Evolutionary conservation across 2,113 vertebrate genomes (phyloP), one percentile per base, ranked within the genome.

Genomic region (Galemys pyrenaicus): DNA sequence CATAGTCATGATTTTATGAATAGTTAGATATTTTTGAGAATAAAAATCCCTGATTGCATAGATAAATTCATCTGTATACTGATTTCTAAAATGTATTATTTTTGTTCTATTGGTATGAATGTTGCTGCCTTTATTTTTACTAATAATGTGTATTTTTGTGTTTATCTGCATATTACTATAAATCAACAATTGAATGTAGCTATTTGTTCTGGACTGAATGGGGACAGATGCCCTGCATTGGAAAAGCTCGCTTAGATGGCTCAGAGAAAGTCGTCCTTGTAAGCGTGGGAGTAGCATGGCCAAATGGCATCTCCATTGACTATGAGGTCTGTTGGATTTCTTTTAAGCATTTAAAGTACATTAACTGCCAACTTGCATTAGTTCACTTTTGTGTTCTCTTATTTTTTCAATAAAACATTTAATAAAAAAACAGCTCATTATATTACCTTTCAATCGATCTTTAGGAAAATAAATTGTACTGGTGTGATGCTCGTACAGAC

Each of bases 151-250:
- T 37, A 15, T 74, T 92, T 90, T 64, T 74, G 19, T 30, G 7
- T 68, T 80, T 81, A 28, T 79, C 26, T 71, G 7, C 5, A 9
- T 68, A 56, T 79, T 68, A 74, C 44, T 85, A 28, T 80, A 73
- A 91, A 85, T 35, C 49, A 65, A 41, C 44, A 41, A 88, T 95
- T 93, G 90, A 37, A 17, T 97, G 98, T 81, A 99, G 99, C 95
- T 99, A 99, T 98, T 98, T 99, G 82, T 99, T 99, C 98, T 99
- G 99, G 99, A 99, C 99, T 41, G 99, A 99, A 97, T 99, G 99
- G 99, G 99, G 99, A 20, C 99, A 99, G 96, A 99, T 98, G 96
- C 99, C 99, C 13, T 99, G 99, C 96, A 99, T 99, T 88, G 99
- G 99, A 91, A 99, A 98, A 94, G 99, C 99, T 74, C 99, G 97